Conservation (phyloP, 2,113 vertebrate species). For the Amphilophus citrinellus region DNA sequence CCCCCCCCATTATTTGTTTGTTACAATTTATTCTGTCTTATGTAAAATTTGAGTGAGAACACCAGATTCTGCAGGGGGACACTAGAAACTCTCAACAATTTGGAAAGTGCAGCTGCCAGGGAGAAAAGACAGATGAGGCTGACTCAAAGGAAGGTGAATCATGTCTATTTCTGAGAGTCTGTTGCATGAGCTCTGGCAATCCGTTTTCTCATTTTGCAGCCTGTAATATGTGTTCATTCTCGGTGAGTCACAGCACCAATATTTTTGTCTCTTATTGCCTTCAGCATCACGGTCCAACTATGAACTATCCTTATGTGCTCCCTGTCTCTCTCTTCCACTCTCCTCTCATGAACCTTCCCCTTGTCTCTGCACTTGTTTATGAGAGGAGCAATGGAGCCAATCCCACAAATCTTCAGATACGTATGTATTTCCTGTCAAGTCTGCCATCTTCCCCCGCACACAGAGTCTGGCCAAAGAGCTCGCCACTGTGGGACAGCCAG, state of each 20-base stretch:
- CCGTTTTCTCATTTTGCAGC: slow-evolving; percentile 44
- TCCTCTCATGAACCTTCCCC: slow-evolving; percentile 46
- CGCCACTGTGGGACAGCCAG: slow-evolving; percentile 46
- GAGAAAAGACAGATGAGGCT: slow-evolving; percentile 17
- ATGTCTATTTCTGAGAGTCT: slow-evolving; percentile 58
- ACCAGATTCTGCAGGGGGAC: slow-evolving; percentile 4
- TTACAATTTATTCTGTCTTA: background rate
- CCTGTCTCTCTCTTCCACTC: slow-evolving; percentile 14
- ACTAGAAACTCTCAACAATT: background rate
- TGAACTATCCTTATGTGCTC: slow-evolving; percentile 54
- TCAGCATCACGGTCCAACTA: slow-evolving; percentile 29
- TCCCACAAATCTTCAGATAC: slow-evolving; percentile 74
- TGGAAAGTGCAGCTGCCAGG: slow-evolving; percentile 5
- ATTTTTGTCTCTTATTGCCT: slow-evolving; percentile 59
- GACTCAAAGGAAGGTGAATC: slow-evolving; percentile 60
- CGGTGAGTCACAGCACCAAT: slow-evolving; percentile 62
- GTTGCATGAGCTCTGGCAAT: slow-evolving; percentile 50
- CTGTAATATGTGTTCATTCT: slow-evolving; percentile 59
- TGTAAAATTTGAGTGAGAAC: slow-evolving; percentile 8
- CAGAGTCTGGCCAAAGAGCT: slow-evolving; percentile 71
- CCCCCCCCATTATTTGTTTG: background rate
- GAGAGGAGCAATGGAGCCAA: slow-evolving; percentile 65
- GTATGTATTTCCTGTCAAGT: slow-evolving; percentile 65
- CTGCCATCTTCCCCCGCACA: slow-evolving; percentile 66
- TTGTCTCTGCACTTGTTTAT: slow-evolving; percentile 57